Base-by-base conservation (phyloP, 1,140 invertebrate species). In the Himalopsyche phryganea region DNA sequence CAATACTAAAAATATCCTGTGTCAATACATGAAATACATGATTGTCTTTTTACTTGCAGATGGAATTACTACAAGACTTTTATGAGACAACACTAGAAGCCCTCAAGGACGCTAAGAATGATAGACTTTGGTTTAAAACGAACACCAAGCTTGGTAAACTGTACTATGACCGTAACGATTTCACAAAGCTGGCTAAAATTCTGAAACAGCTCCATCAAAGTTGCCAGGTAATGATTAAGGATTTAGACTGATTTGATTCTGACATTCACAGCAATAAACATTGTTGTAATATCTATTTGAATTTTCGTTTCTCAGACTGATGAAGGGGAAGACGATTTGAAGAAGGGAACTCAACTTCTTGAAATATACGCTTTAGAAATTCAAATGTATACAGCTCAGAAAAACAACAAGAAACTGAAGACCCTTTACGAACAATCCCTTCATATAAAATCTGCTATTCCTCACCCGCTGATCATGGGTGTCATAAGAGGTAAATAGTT, bases 291-390 rank as follows among this genome's bases (percentile, higher is more conserved):
- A n/a, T n/a, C n/a, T n/a, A n/a, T n/a, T n/a, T 52, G 20, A 28
- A 32, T 40, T 13, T 56, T 28, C 61, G 52, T 66, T 57, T 66
- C 63, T 18, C 67, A 96, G 86, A 99, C 95, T 33, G 96, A 98
- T 78, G 94, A 98, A 71, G 97, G 97, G n/a, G 95, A 98, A 77
- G 96, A 98, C 81, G 97, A 99, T 75, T 78, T 98, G 45, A 98
- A 98, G 73, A 99, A 99, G 77, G 96, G 96, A 40, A 99, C 97
- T 1, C 97, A 99, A 69, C 76, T 99, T 6, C 76, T 99, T 40
- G 97, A 99, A 79, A 98, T 99, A 50, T 99, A 99, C 78, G 98
- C 98, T 0, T 75, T 99, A 63, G 97, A 99, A 83, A 99, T 99
- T 69, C 97, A 99, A 82, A 99, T 99, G 97, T 98, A 99, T 71